Base-by-base conservation (phyloP, 2,888 invertebrate genomes). In the Lathronympha strigana region DNA sequence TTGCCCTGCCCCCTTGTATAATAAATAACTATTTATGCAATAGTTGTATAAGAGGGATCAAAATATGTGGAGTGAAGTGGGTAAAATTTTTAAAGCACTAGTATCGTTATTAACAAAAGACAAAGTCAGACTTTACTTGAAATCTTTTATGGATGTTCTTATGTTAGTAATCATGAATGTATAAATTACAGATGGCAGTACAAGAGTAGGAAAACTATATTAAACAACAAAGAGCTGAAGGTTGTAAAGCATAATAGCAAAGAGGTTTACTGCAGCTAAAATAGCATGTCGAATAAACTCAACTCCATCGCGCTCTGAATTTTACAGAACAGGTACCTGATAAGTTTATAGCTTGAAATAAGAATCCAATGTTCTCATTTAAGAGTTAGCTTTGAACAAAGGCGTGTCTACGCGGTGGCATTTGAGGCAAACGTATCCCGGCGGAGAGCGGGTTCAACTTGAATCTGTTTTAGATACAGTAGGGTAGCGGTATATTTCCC, bases 361-460 rank as follows among this genome's bases (percentile, higher is more conserved):
- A 53, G 66, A 54, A 47, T 23, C 54, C 53, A 54, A 66, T 66
- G 54, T 66, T 66, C 61, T 66, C 61, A 66, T 66, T 66, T 66
- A 61, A 66, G 66, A 54, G 54, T 66, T 66, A 66, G 60, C 54
- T 66, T 58, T 61, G 66, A 66, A 66, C 66, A 66, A 66, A 66
- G 66, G 60, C 64, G 51, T 58, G 63, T 53, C 60, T 49, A 23
- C 60, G 49, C 61, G 61, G 54, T 66, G 66, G 66, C 66, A 66
- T 61, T 66, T 66, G 54, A 61, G 31, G 60, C 64, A 13, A 54
- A 43, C 51, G 45, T 64, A 47, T 61, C 61, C 66, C 66, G 33
- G 47, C 21, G 66, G 66, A 61, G 53, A 19, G 51, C 54, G 38
- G 38, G 54, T 61, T 19, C 60, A 38, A 51, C 38, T 3, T 23